Evolutionary conservation across 2,797 vertebrate species (phyloP), one percentile per base, ranked within the genome.

Genomic region (Falco rusticolus): DNA sequence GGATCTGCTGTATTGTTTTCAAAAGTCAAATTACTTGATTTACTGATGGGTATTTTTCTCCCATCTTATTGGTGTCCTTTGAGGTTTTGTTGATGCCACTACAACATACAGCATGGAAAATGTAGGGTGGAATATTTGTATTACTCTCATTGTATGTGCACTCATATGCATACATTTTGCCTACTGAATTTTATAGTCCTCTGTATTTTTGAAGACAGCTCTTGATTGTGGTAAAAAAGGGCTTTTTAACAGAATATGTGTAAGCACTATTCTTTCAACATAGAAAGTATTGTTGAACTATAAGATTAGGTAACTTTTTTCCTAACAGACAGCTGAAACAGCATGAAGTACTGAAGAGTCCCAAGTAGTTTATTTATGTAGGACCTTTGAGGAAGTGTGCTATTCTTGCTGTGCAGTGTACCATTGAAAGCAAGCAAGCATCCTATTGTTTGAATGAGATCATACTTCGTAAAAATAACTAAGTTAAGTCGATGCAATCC

Each of bases 351-450:
- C 22, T 75, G 21, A 70, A 85, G 85, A 14, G 63, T 94, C 41
- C 72, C 51, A 82, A 25, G 59, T 28, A 84, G 59, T 95, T 91
- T 72, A 77, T 93, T 63, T 90, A 29, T 1, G 1, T 53, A 80
- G 88, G 59, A 79, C 84, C 68, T 53, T 69, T 76, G 63, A 95
- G 76, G 89, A 96, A 84, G 69, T 72, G 45, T 92, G 84, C 84
- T 85, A 9, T 87, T 96, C 92, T 91, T 50, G 60, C 84, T 86
- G 56, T 69, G 43, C 82, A 93, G 41, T 21, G 84, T 96, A 93
- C 57, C 87, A 87, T 51, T 75, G 92, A 86, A 96, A 90, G 77
- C 90, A 75, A 56, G 87, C 75, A 87, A 96, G 41, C 75, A 96
- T 96, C 76, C 63, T 71, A 43, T 94, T 96, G 72, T 87, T 90